Evolutionary conservation across 2,888 invertebrate genomes (phyloP), one percentile per base, ranked within the genome.

Genomic region (Tetranychus piercei): DNA sequence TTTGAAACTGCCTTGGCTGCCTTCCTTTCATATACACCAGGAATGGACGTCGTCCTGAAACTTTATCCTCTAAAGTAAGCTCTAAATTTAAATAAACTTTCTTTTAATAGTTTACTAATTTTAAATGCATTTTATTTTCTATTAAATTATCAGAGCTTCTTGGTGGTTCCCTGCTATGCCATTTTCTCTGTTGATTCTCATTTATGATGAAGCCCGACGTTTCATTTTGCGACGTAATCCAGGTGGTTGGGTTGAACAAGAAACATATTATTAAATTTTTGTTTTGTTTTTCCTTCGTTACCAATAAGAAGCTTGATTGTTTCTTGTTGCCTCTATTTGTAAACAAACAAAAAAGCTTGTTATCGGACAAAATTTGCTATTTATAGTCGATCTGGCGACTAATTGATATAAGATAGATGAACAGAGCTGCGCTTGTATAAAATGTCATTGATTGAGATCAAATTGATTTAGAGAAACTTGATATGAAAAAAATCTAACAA

Each of bases 111-210:
- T 9, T 67, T 18, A 22, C 9, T 22, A 67, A 67, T 67, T 67
- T 2, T 3, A 67, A 67, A 9, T 18, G 11, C 22, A 20, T 69
- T 34, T 43, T 71, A 34, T 18, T 67, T 45, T 44, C 82, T 34
- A 3, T 34, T 34, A 4, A 2, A 34, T 34, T 34, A 34, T 77
- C 82, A 95, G 96, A 87, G 92, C 94, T 85, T 91, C 92, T 82
- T 97, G 96, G 96, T 97, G 96, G 97, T 87, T 97, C 85, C 94
- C 95, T 80, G 95, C 95, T 81, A 86, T 97, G 83, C 96, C 96
- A 80, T 97, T 97, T 88, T 92, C 93, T 88, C 86, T 96, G 85
- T 88, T 94, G 82, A 97, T 97, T 87, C 96, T 96, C 88, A 89
- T 96, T 84, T 97, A 96, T 86, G 97, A 97, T 85, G 97, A 97